These are phyloP conservation scores for Coenonympha glycerion DNA, from an alignment of 2,888 invertebrate genomes.

Conservation along the genomic window DNA sequence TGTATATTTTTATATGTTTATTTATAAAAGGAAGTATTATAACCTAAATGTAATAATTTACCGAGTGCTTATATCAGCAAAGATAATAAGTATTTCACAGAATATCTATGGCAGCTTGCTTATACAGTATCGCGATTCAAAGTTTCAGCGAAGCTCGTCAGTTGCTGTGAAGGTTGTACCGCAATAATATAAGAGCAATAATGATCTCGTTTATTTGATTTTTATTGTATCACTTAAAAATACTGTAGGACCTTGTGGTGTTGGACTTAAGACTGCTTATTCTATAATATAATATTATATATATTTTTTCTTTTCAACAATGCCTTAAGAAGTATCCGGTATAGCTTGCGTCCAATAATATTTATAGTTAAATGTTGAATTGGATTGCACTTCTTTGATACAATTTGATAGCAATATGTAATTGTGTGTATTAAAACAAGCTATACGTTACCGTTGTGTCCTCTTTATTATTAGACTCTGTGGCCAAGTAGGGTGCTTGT, in stretches of 20 bases:
- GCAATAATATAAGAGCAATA: slow-evolving; percentile 19
- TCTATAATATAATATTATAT: slow-evolving; percentile 14
- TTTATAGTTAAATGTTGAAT: slow-evolving; percentile 26
- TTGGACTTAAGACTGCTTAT: slow-evolving; percentile 27
- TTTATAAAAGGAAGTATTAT: slow-evolving; percentile 65
- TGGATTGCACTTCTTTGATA: slow-evolving; percentile 17
- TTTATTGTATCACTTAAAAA: slow-evolving; percentile 19
- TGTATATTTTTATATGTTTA: slow-evolving; percentile 72
- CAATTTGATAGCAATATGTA: slow-evolving; percentile 17
- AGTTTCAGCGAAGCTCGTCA: slow-evolving; percentile 24
- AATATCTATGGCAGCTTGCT: slow-evolving; percentile 19
- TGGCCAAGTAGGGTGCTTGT: slow-evolving; percentile 24
- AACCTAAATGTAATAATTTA: slow-evolving; percentile 45
- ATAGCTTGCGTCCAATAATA: slow-evolving; percentile 60
- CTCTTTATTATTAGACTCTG: slow-evolving; percentile 20
- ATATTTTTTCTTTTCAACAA: too few relatives aligned
- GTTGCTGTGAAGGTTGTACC: slow-evolving; percentile 22
- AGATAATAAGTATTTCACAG: slow-evolving; percentile 30
- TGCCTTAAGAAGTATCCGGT: too few relatives aligned
- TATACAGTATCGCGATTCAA: slow-evolving; percentile 21
- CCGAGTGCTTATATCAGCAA: slow-evolving; percentile 43
- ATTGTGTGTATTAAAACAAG: slow-evolving; percentile 9
- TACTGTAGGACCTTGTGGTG: slow-evolving; percentile 20
- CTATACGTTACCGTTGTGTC: neutral
- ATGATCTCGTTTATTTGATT: slow-evolving; percentile 26